Evolutionary conservation across 2,888 invertebrate genomes (phyloP).

Genomic region (Sclerodermus sp.): DNA sequence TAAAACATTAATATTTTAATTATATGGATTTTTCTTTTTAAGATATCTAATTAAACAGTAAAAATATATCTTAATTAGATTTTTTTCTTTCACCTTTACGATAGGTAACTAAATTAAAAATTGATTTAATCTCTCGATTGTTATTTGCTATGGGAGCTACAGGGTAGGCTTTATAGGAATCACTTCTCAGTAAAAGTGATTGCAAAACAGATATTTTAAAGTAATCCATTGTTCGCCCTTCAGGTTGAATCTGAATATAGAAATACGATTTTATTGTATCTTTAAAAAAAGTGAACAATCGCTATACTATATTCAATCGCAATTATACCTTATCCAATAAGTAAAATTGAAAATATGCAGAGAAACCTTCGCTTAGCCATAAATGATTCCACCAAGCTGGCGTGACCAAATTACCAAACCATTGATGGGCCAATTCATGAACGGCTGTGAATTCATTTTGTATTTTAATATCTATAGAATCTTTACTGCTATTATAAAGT

Average conservation of each 20-base stretch:
- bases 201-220: no score
- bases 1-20: constrained; percentile 19
- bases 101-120: constrained; percentile 64
- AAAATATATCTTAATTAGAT: no score
- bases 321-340: constrained; percentile 3
- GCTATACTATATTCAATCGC: no score
- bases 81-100: constrained; percentile 60
- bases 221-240: constrained; percentile 38
- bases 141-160: constrained; percentile 50
- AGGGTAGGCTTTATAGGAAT: no score
- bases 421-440: neutral
- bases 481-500: neutral
- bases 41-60: no score
- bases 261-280: neutral
- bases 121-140: constrained; percentile 59
- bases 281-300: no score
- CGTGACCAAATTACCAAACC: constrained; percentile 5
- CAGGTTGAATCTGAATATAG: constrained; percentile 45
- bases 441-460: neutral
- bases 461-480: neutral
- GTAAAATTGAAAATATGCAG: neutral
- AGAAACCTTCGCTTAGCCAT: constrained; percentile 4
- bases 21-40: neutral
- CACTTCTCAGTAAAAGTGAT: no score
- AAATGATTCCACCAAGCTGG: constrained; percentile 4